Conservation (phyloP, 2,888 invertebrate genomes). For the Dexiosoma caninum region DNA sequence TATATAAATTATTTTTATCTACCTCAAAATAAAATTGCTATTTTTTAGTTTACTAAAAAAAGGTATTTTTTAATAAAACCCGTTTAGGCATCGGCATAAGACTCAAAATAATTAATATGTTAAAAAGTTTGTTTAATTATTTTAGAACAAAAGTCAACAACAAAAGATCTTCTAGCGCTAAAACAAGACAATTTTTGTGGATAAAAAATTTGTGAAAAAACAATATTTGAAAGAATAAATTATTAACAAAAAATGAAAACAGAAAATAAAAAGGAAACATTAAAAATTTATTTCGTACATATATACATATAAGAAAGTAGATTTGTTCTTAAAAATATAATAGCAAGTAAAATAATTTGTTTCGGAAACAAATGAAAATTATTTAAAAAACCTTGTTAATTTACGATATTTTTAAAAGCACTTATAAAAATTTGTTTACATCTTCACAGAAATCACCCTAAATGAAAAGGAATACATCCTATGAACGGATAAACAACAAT, state of each 20-base stretch:
- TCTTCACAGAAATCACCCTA: neutral
- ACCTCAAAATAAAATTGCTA: too few relatives aligned
- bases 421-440: neutral
- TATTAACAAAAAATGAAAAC: neutral
- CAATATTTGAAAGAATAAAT: slow-evolving; percentile 11
- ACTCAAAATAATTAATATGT: slow-evolving; percentile 48
- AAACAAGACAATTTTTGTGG: slow-evolving; percentile 44
- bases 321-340: neutral
- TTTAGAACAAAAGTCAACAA: slow-evolving; percentile 66
- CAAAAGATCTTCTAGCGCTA: slow-evolving; percentile 68
- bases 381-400: neutral
- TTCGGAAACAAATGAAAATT: neutral
- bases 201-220: slow-evolving; percentile 44
- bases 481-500: neutral
- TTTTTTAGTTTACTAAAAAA: neutral
- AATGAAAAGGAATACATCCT: neutral
- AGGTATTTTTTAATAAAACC: neutral
- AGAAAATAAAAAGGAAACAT: neutral
- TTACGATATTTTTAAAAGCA: neutral
- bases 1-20: too few relatives aligned
- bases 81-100: slow-evolving; percentile 35
- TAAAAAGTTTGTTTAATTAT: slow-evolving; percentile 65
- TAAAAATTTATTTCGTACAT: too few relatives aligned
- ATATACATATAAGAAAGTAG: neutral
- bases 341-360: neutral